Conservation (phyloP, 1,140 invertebrate species). For the Hypsibius dujardini region DNA sequence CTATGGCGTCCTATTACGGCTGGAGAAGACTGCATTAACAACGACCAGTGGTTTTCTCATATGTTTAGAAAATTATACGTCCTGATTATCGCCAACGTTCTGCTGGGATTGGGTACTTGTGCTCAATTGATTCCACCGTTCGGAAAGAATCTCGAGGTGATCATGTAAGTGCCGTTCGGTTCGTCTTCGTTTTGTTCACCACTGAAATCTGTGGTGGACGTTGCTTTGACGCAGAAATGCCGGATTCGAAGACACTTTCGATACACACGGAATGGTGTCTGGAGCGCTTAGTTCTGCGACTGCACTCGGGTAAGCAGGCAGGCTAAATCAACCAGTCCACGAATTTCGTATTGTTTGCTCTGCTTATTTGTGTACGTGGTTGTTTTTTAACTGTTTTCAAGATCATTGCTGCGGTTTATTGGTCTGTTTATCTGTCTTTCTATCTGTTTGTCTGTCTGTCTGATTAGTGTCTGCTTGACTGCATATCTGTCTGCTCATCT, state of each 20-base stretch:
- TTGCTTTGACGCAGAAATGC: slow-evolving; percentile 23
- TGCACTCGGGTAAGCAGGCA: slow-evolving; percentile 28
- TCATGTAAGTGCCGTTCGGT: slow-evolving; percentile 24
- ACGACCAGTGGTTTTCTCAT: background rate
- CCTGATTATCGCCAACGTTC: slow-evolving; percentile 22
- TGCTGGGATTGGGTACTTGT: slow-evolving; percentile 25
- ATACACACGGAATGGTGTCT: slow-evolving; percentile 27
- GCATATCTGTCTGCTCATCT: no score
- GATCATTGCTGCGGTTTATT: no score
- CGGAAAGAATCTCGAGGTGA: slow-evolving; percentile 25
- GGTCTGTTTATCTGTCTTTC: no score
- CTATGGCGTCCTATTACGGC: no score
- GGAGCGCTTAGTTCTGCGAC: slow-evolving; percentile 27
- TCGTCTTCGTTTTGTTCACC: background rate
- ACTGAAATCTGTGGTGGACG: background rate
- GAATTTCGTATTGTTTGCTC: no score
- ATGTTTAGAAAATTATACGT: slow-evolving; percentile 23
- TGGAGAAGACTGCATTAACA: background rate
- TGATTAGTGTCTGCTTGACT: no score
- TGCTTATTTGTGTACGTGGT: no score
- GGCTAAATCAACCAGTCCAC: background rate
- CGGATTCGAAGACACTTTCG: slow-evolving; percentile 26
- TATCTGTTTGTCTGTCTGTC: no score
- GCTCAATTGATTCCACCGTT: slow-evolving; percentile 26
- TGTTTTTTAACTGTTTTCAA: no score